A percentile compares a stretch with the other conserved stretches of the same genome.
Evolutionary conservation across 1,140 invertebrate genomes (phyloP).

Genomic region (Rhagoletis pomonella): DNA sequence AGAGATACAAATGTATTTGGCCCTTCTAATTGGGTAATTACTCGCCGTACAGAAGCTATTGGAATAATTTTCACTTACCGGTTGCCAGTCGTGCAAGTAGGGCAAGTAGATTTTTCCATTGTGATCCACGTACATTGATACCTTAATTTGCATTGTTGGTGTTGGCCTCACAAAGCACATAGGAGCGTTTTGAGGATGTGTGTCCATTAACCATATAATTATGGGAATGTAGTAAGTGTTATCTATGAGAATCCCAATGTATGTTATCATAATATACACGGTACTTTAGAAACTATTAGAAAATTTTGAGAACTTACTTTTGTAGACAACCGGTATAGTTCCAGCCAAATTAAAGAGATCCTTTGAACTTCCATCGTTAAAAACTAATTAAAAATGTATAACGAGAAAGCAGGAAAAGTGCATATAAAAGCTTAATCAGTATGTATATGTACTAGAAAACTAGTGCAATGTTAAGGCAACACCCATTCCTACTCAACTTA

Average conservation of each 20-base stretch:
- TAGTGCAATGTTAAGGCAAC: background rate
- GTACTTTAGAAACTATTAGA: background rate
- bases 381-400: constrained; percentile 78
- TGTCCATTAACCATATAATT: constrained; percentile 96
- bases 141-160: constrained; percentile 95
- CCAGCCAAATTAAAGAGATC: constrained; percentile 91
- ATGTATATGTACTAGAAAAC: background rate
- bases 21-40: background rate
- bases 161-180: constrained; percentile 98
- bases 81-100: constrained; percentile 96
- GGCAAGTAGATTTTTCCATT: constrained; percentile 98
- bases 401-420: background rate
- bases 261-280: constrained; percentile 14
- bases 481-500: constrained; percentile 57
- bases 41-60: background rate
- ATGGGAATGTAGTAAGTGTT: constrained; percentile 97
- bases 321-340: constrained; percentile 94
- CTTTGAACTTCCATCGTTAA: constrained; percentile 90
- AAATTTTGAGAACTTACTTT: constrained; percentile 77
- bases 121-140: constrained; percentile 94
- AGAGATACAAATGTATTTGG: background rate
- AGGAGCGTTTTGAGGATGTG: constrained; percentile 97
- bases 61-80: constrained; percentile 77
- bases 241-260: constrained; percentile 75
- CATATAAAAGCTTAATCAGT: background rate